A percentile compares a stretch with the other conserved stretches of the same genome.
Evolutionary conservation across 2,888 invertebrate genomes (phyloP).

Genomic region (Erpobdella octoculata): DNA sequence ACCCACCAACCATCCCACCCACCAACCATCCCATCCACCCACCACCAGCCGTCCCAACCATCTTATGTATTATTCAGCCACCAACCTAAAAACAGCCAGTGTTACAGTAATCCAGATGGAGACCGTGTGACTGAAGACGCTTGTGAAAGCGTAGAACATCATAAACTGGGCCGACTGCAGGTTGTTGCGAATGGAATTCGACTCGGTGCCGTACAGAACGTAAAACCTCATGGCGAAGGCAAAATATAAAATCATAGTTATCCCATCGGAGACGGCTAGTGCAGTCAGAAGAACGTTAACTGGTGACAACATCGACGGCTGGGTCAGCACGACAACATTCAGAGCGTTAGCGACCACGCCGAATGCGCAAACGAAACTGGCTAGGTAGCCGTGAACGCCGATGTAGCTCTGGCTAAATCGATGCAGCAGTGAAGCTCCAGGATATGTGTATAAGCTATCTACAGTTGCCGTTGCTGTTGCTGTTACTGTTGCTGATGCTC

Average conservation of each 20-base stretch:
- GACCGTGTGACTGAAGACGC: conserved; percentile 79
- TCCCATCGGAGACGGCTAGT: conserved; percentile 78
- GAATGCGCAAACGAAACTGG: conserved; percentile 74
- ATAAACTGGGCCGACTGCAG: conserved; percentile 43
- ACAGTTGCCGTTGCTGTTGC: background rate
- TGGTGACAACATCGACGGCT: conserved; percentile 81
- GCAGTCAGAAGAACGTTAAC: conserved; percentile 67
- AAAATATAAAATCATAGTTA: conserved; percentile 81
- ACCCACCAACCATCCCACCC: background rate
- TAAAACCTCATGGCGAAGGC: conserved; percentile 71
- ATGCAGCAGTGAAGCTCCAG: conserved; percentile 18
- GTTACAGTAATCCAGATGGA: conserved; percentile 88
- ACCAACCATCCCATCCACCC: background rate
- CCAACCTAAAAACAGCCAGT: conserved; percentile 81
- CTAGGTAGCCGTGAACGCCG: conserved; percentile 69
- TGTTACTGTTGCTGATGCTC: background rate
- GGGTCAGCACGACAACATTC: conserved; percentile 73
- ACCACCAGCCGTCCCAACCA: background rate
- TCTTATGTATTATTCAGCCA: conserved; percentile 48
- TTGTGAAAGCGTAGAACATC: conserved; percentile 75
- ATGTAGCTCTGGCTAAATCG: conserved; percentile 31
- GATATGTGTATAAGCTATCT: conserved; percentile 19
- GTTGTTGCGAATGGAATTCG: conserved; percentile 41
- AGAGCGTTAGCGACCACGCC: conserved; percentile 81
- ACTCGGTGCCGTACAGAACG: conserved; percentile 41